Base-by-base conservation (phyloP, 2,888 invertebrate species). In the Spilarctia lutea region DNA sequence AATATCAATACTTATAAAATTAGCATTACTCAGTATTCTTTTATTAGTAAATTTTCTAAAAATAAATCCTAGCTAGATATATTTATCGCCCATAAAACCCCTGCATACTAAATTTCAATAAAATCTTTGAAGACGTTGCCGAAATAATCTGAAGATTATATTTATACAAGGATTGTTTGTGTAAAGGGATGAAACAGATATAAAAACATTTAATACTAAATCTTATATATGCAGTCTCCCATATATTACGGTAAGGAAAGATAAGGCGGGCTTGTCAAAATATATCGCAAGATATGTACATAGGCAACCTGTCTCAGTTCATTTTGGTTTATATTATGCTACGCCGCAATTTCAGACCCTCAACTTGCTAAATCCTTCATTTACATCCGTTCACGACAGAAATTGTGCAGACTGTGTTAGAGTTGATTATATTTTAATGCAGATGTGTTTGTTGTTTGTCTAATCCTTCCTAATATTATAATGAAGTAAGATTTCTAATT, bases 361-460 rank as follows among this genome's bases (percentile, higher is more conserved):
- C 42, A 52, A 72, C 56, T 27, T 42, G 35, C 56, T 33, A 52
- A 35, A 30, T 16, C 24, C 70, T 65, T 65, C 65, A 33, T 65
- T 65, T 78, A 70, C 68, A 83, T 82, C 78, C 76, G 24, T n/a
- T 56, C 52, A n/a, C 11, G n/a, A 3, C 11, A 71, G 71, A 78
- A 75, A 81, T 81, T 82, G 78, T 81, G 78, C 78, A 78, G n/a
- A 56, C 52, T 11, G 24, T 56, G 52, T 56, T n/a, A 10, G 3
- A n/a, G 24, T 56, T 56, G n/a, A 56, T 24, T 56, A n/a, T 56
- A 56, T 56, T 56, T 56, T n/a, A 56, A 56, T 56, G n/a, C 52
- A 56, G 52, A 56, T 56, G 10, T 56, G n/a, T 24, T 56, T 56
- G 11, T 11, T 56, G 52, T 56, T 56, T 56, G 11, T 56, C 10